A percentile compares a stretch with the other conserved stretches of the same genome.
Evolutionary conservation across 2,888 invertebrate genomes (phyloP).

Genomic region (Noctua janthe): DNA sequence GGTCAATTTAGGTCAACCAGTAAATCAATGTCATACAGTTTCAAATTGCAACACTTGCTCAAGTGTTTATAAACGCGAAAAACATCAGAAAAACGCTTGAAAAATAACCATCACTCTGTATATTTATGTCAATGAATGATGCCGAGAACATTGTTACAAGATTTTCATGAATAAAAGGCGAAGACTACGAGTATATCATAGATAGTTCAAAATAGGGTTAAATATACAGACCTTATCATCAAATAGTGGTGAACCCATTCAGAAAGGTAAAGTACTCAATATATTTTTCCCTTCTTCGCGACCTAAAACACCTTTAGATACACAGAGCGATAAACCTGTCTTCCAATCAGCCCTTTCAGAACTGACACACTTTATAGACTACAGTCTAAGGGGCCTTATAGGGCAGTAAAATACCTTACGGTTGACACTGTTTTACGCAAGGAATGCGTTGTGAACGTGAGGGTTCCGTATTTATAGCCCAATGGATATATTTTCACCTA

Average conservation of each 20-base stretch:
- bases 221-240: conserved; percentile 45
- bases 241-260: conserved; percentile 14
- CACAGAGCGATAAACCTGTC: conserved; percentile 54
- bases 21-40: conserved; percentile 36
- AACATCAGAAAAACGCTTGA: neutral
- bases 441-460: conserved; percentile 43
- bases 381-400: conserved; percentile 48
- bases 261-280: conserved; percentile 51
- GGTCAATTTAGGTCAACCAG: conserved; percentile 41
- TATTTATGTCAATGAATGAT: conserved; percentile 7
- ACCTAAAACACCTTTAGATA: conserved; percentile 48
- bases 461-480: conserved; percentile 52
- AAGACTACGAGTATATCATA: conserved; percentile 2
- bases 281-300: conserved; percentile 43
- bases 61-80: conserved; percentile 2
- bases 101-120: conserved; percentile 1
- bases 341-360: conserved; percentile 63
- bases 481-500: conserved; percentile 50
- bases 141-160: neutral
- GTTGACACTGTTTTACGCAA: conserved; percentile 63
- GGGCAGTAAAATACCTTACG: conserved; percentile 61
- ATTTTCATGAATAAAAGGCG: conserved; percentile 15
- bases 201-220: conserved; percentile 27
- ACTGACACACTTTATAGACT: conserved; percentile 59
- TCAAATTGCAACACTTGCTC: conserved; percentile 5